Conservation (phyloP, 2,113 vertebrate genomes). For the Oenanthe oenanthe region DNA sequence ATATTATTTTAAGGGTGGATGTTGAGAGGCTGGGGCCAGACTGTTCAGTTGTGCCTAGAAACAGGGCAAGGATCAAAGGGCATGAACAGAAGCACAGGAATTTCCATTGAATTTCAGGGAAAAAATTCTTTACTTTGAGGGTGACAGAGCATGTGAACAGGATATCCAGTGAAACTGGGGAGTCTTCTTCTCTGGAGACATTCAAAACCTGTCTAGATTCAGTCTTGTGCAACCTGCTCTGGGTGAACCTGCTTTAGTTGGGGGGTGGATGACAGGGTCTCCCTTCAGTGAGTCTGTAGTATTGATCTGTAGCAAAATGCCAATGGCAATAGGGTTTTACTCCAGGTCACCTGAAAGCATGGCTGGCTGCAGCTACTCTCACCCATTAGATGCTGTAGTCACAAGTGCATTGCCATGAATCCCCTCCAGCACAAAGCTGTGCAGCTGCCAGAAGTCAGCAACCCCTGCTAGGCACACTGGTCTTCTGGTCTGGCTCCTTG, state of each 20-base stretch:
- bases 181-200: background rate
- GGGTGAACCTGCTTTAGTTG: background rate
- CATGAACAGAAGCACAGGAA: background rate
- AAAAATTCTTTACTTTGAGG: background rate
- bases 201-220: background rate
- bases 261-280: background rate
- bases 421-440: background rate
- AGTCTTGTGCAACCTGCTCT: background rate
- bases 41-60: background rate
- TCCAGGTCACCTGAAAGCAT: background rate
- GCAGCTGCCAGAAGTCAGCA: background rate
- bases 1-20: background rate
- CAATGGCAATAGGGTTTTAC: background rate
- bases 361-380: background rate
- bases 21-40: background rate
- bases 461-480: accelerated
- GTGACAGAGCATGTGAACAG: background rate
- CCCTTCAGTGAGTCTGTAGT: background rate
- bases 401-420: background rate
- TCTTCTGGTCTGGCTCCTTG: background rate
- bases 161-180: background rate
- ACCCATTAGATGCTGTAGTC: background rate
- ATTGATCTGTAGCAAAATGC: background rate
- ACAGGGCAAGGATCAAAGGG: background rate
- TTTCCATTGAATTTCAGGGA: background rate